phyloP scores from a whole-genome alignment of 2,888 invertebrate genomes.

The Hecatera dysodea region DNA sequence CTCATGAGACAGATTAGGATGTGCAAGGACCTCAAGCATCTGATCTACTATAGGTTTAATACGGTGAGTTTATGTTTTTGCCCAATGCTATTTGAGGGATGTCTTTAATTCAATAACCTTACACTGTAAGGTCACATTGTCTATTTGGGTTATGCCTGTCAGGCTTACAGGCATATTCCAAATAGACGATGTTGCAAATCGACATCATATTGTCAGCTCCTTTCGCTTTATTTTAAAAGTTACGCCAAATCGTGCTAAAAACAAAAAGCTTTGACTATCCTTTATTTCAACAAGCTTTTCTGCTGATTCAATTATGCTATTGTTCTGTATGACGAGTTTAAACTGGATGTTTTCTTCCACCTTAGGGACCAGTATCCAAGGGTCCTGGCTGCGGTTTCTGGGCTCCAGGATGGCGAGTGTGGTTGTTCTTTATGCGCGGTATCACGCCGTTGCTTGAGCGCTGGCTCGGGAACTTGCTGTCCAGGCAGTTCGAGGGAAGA shows the following conservation, averaged over 20 bases:
- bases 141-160: too few relatives aligned
- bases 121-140: too few relatives aligned
- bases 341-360: not conserved
- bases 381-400: conserved; percentile 99
- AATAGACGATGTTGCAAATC: too few relatives aligned
- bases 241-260: not conserved
- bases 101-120: too few relatives aligned
- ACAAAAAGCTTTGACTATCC: not conserved
- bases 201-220: too few relatives aligned
- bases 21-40: conserved; percentile 99
- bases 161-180: too few relatives aligned
- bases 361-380: conserved; percentile 98
- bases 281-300: not conserved
- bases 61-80: conserved; percentile 92
- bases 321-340: not conserved
- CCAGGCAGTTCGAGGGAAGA: conserved; percentile 99
- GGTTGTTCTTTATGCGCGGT: conserved; percentile 99
- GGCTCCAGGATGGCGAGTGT: conserved; percentile 99
- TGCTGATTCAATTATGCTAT: not conserved
- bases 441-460: conserved; percentile 99
- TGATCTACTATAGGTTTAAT: conserved; percentile 99
- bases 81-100: not conserved
- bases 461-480: conserved; percentile 99
- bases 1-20: conserved; percentile 99
- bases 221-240: too few relatives aligned